Conservation (phyloP, 2,797 vertebrate species). For the Sebastiscus albofasciatus region DNA sequence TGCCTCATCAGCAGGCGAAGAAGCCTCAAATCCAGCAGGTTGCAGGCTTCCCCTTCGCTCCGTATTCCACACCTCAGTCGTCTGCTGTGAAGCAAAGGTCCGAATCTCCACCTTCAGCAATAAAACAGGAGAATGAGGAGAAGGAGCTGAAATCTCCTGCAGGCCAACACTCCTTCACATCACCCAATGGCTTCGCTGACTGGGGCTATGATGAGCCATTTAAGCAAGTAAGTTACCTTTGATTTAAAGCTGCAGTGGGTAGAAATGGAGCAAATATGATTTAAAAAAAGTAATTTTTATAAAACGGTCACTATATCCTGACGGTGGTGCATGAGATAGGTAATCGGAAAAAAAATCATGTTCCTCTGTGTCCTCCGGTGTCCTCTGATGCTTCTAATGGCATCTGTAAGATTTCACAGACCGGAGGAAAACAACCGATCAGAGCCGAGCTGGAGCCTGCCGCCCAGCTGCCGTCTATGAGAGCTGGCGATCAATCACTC, state of each 20-base stretch:
- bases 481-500: too few relatives aligned
- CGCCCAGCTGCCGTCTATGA: too few relatives aligned
- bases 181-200: slow-evolving; percentile 79
- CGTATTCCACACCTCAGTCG: slow-evolving; percentile 58
- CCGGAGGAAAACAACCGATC: too few relatives aligned
- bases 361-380: too few relatives aligned
- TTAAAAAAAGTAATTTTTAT: too few relatives aligned
- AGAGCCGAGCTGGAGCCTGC: too few relatives aligned
- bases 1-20: slow-evolving; percentile 63
- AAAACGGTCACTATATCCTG: too few relatives aligned
- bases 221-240: slow-evolving; percentile 85
- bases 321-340: too few relatives aligned
- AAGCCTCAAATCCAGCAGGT: slow-evolving; percentile 71
- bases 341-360: too few relatives aligned
- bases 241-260: neutral
- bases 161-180: slow-evolving; percentile 73
- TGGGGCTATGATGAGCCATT: slow-evolving; percentile 89
- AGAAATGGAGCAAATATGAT: too few relatives aligned
- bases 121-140: slow-evolving; percentile 84
- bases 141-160: slow-evolving; percentile 78
- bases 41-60: slow-evolving; percentile 62
- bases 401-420: too few relatives aligned
- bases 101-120: slow-evolving; percentile 60
- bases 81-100: slow-evolving; percentile 56
- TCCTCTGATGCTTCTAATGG: too few relatives aligned